phyloP scores from a whole-genome alignment of 2,888 invertebrate genomes.

The Agrotis puta region DNA sequence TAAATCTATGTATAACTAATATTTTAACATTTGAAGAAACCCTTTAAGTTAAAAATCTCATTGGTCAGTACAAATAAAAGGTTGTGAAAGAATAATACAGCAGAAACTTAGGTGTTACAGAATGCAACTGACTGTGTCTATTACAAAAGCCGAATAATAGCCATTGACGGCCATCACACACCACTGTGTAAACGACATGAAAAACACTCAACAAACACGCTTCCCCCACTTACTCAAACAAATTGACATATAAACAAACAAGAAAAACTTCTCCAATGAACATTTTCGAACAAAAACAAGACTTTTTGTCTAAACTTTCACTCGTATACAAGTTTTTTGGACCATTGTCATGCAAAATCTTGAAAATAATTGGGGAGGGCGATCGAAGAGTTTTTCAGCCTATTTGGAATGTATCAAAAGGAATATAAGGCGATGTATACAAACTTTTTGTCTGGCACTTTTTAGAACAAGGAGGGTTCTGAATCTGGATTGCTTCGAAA shows the following conservation, averaged over 20 bases:
- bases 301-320: slow-evolving; percentile 43
- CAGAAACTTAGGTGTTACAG: no score
- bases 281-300: slow-evolving; percentile 38
- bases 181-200: not conserved
- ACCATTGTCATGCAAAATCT: slow-evolving; percentile 64
- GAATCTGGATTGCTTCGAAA: not conserved
- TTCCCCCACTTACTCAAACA: slow-evolving; percentile 15
- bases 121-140: not conserved
- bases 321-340: slow-evolving; percentile 54
- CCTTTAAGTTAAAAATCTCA: no score
- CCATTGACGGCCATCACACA: not conserved
- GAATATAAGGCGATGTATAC: slow-evolving; percentile 17
- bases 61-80: no score
- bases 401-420: slow-evolving; percentile 22
- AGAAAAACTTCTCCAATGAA: slow-evolving; percentile 38
- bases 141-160: not conserved
- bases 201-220: slow-evolving; percentile 6
- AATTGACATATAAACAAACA: slow-evolving; percentile 40
- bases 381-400: slow-evolving; percentile 58
- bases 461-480: slow-evolving; percentile 2
- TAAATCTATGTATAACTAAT: no score
- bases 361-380: slow-evolving; percentile 55
- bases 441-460: slow-evolving; percentile 30
- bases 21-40: no score
- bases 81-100: no score